Conservation (phyloP, 2,888 invertebrate species). For the Drosophila multiciliata region DNA sequence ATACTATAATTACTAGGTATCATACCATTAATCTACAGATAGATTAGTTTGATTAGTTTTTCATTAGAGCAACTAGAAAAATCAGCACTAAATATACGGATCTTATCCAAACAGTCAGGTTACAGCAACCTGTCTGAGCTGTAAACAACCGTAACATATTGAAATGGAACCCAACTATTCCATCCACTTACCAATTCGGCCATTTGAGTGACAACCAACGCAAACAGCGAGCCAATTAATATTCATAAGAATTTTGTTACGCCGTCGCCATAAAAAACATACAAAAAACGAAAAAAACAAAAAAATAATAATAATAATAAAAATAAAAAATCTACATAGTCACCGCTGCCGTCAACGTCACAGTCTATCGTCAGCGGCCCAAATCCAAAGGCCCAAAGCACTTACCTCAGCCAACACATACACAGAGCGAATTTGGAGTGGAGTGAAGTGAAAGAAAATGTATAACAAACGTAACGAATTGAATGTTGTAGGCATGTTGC, state of each 20-base stretch:
- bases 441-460: slow-evolving; percentile 59
- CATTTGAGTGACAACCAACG: slow-evolving; percentile 70
- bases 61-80: neutral
- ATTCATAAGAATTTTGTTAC: slow-evolving; percentile 78
- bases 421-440: slow-evolving; percentile 16
- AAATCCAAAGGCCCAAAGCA: slow-evolving; percentile 57
- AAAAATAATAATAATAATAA: slow-evolving; percentile 57
- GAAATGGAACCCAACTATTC: slow-evolving; percentile 46
- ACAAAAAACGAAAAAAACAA: slow-evolving; percentile 14
- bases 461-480: slow-evolving; percentile 78
- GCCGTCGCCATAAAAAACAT: slow-evolving; percentile 58
- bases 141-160: slow-evolving; percentile 54
- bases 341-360: slow-evolving; percentile 50
- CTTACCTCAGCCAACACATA: slow-evolving; percentile 63
- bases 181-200: slow-evolving; percentile 52
- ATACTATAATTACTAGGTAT: neutral
- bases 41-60: slow-evolving; percentile 2
- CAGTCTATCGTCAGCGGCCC: slow-evolving; percentile 44
- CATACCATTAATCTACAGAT: slow-evolving; percentile 3
- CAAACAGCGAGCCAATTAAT: slow-evolving; percentile 76
- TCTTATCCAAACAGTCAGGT: slow-evolving; percentile 18
- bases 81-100: neutral
- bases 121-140: slow-evolving; percentile 47
- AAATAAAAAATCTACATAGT: slow-evolving; percentile 61
- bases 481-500: slow-evolving; percentile 66